Percentiles rank a stretch among this genome's conserved stretches.
Conservation (phyloP, 2,113 vertebrate species). For the Hippocampus zosterae region DNA sequence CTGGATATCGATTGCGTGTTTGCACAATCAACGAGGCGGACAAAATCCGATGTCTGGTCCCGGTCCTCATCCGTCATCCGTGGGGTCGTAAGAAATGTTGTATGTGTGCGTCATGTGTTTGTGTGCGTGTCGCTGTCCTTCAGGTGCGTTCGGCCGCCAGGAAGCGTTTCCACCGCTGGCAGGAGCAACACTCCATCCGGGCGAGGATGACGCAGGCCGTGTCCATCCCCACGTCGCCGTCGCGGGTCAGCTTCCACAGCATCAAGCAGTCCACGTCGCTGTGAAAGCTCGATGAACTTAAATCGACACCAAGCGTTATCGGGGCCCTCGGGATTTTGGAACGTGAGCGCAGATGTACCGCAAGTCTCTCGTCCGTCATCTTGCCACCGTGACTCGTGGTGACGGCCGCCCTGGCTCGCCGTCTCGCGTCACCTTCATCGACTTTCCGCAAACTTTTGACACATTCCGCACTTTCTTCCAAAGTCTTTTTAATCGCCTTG, state of each 20-base stretch:
- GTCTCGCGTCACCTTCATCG: constrained; percentile 1
- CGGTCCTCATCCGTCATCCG: no score
- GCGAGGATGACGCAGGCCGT: constrained; percentile 86
- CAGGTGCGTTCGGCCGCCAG: constrained; percentile 87
- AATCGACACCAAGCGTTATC: not conserved
- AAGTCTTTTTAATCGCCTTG: not conserved
- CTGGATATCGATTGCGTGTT: not conserved
- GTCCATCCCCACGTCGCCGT: constrained; percentile 96
- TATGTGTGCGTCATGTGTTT: not conserved
- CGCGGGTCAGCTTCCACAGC: constrained; percentile 95
- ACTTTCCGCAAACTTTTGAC: constrained; percentile 34
- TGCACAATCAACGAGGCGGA: not conserved
- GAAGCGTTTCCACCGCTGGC: constrained; percentile 92
- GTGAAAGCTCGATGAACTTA: constrained; percentile 29
- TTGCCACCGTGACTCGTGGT: not conserved
- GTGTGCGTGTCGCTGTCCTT: not conserved
- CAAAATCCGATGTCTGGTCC: no score
- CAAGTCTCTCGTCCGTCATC: constrained; percentile 24
- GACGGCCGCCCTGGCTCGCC: constrained; percentile 10
- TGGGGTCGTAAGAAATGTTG: no score
- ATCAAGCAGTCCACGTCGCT: constrained; percentile 87
- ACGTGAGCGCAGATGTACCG: constrained; percentile 43
- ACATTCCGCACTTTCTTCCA: constrained; percentile 48
- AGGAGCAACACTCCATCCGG: constrained; percentile 91
- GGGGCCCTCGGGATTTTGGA: not conserved